phyloP scores from a whole-genome alignment of 2,113 vertebrate genomes.

The Ictidomys tridecemlineatus region DNA sequence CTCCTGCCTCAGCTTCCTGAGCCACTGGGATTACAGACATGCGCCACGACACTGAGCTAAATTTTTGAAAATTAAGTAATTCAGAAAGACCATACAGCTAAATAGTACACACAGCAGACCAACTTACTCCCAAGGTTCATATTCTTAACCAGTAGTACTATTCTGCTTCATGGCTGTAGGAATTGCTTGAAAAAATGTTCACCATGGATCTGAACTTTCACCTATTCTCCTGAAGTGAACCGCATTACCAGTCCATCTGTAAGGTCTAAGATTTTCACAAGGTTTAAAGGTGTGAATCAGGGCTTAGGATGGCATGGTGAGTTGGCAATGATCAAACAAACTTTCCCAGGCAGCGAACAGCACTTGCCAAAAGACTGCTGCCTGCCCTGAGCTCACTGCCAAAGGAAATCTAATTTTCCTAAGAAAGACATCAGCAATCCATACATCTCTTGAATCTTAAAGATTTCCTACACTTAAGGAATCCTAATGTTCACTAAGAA shows the following conservation, averaged over 20 bases:
- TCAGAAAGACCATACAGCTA: background rate
- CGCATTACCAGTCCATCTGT: background rate
- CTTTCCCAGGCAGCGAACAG: background rate
- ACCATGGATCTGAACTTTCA: background rate
- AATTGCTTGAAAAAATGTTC: conserved; percentile 20
- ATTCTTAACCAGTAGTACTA: background rate
- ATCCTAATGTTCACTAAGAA: background rate
- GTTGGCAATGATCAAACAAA: background rate
- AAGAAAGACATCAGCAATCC: background rate
- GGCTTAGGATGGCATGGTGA: background rate
- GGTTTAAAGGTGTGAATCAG: background rate
- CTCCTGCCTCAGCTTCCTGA: too few species aligned
- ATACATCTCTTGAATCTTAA: background rate
- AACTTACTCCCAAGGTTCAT: conserved; percentile 10
- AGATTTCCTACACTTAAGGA: conserved; percentile 1
- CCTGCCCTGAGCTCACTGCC: background rate
- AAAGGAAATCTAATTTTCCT: conserved; percentile 1
- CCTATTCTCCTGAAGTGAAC: background rate
- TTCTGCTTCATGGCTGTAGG: background rate
- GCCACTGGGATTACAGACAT: background rate
- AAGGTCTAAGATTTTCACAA: background rate
- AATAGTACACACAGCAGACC: background rate
- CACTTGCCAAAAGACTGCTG: background rate
- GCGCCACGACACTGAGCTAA: background rate
- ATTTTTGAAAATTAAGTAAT: background rate